Percentiles rank a stretch among this genome's conserved stretches.
These are phyloP conservation scores for Drosophila asahinai DNA, from an alignment of 1,140 invertebrate genomes.

Conservation along the genomic window DNA sequence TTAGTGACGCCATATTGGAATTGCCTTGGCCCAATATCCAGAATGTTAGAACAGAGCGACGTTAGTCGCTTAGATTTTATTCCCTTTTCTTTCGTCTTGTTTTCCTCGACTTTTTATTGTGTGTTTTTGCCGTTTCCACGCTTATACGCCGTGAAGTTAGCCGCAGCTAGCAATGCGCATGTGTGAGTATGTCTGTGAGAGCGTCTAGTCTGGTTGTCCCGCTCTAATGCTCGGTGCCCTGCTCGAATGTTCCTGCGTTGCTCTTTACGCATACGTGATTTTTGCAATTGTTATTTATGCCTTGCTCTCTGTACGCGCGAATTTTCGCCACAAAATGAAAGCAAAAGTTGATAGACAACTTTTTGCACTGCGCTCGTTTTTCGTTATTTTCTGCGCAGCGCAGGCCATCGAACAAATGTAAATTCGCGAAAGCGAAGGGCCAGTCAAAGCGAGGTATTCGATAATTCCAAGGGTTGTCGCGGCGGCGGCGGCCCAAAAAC, in stretches of 20 bases:
- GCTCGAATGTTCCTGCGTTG: slow-evolving; percentile 15
- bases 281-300: slow-evolving; percentile 66
- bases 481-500: slow-evolving; percentile 1
- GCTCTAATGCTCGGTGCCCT: slow-evolving; percentile 26
- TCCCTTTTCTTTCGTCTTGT: slow-evolving; percentile 50
- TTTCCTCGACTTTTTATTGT: slow-evolving; percentile 73
- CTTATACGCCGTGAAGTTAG: slow-evolving; percentile 69
- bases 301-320: slow-evolving; percentile 59
- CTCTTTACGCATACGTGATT: slow-evolving; percentile 78
- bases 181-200: slow-evolving; percentile 28
- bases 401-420: slow-evolving; percentile 24
- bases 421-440: slow-evolving; percentile 28
- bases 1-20: slow-evolving; percentile 48
- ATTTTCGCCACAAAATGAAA: slow-evolving; percentile 82
- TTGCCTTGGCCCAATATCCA: slow-evolving; percentile 19
- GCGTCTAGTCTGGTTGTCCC: slow-evolving; percentile 39
- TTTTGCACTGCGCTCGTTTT: slow-evolving; percentile 57
- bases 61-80: slow-evolving; percentile 33
- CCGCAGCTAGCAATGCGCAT: slow-evolving; percentile 35
- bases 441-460: slow-evolving; percentile 32
- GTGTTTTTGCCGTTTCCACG: slow-evolving; percentile 43
- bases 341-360: slow-evolving; percentile 84
- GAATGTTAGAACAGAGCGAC: slow-evolving; percentile 34
- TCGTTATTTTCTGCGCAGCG: slow-evolving; percentile 52
- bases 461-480: slow-evolving; percentile 60